Evolutionary conservation across 2,888 invertebrate genomes (phyloP).

Genomic region (Melanostoma scalare): DNA sequence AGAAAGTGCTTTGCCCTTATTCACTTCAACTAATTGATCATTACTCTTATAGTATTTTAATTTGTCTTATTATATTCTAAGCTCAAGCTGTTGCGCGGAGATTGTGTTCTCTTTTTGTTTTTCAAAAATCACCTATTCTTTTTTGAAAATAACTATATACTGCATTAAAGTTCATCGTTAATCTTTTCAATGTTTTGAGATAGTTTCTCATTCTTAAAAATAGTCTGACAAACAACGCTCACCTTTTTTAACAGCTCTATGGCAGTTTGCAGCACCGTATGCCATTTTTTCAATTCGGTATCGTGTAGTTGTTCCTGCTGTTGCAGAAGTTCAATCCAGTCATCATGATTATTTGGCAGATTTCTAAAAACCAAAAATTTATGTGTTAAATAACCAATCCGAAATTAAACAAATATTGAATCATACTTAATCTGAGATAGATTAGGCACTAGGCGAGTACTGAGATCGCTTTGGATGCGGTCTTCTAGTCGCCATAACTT

Average conservation of each 20-base stretch:
- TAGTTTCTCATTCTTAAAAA: constrained; percentile 79
- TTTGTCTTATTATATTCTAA: constrained; percentile 16
- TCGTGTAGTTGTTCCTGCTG: constrained; percentile 92
- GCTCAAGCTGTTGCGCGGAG: constrained; percentile 58
- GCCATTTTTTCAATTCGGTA: constrained; percentile 92
- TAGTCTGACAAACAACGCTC: constrained; percentile 81
- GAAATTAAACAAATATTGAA: not conserved
- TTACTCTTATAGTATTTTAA: not conserved
- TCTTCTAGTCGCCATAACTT: constrained; percentile 90
- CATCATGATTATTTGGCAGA: constrained; percentile 89
- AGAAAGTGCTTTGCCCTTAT: constrained; percentile 17
- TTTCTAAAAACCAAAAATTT: constrained; percentile 82
- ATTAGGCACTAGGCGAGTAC: constrained; percentile 78
- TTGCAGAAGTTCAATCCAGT: constrained; percentile 91
- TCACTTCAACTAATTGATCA: too few relatives aligned
- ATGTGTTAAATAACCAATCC: not conserved
- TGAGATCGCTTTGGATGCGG: constrained; percentile 80
- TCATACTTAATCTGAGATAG: constrained; percentile 79
- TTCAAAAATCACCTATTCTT: not conserved
- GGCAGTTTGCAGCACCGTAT: constrained; percentile 88
- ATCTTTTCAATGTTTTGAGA: constrained; percentile 79
- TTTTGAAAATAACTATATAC: not conserved
- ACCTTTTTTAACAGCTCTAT: constrained; percentile 89
- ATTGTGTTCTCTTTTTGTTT: constrained; percentile 29
- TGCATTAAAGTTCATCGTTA: constrained; percentile 74